Percentiles rank a stretch among this genome's conserved stretches.
Conservation (phyloP, 2,113 vertebrate genomes). For the Pampusana beccarii region DNA sequence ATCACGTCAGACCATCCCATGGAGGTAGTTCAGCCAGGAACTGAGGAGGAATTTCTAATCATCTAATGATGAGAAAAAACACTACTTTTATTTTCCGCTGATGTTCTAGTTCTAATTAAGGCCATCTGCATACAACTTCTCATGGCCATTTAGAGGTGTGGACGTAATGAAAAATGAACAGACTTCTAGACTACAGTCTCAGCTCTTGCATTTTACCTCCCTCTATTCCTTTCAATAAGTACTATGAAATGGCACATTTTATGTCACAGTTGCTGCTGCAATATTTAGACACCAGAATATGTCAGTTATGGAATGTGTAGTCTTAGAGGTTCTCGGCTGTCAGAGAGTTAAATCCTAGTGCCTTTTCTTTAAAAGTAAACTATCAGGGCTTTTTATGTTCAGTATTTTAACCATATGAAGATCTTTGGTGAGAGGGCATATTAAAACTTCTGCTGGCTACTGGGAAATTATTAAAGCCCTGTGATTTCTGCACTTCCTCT, state of each 20-base stretch:
- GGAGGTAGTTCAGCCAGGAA: neutral
- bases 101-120: neutral
- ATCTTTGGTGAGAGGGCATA: neutral
- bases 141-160: neutral
- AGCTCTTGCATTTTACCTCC: neutral
- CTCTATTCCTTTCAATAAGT: neutral
- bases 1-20: neutral
- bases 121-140: neutral
- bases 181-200: neutral
- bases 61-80: neutral
- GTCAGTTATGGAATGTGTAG: neutral
- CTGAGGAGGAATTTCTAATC: neutral
- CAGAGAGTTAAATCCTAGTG: neutral
- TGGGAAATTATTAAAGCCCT: slow-evolving; percentile 47
- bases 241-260: neutral
- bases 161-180: neutral
- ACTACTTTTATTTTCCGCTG: neutral
- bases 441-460: neutral
- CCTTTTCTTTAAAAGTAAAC: neutral
- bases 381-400: neutral
- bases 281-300: neutral
- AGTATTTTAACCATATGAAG: neutral
- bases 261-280: neutral
- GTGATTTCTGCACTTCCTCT: slow-evolving; percentile 22
- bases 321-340: neutral